Conservation (phyloP, 1,140 invertebrate species). For the Hylaeus volcanicus region DNA sequence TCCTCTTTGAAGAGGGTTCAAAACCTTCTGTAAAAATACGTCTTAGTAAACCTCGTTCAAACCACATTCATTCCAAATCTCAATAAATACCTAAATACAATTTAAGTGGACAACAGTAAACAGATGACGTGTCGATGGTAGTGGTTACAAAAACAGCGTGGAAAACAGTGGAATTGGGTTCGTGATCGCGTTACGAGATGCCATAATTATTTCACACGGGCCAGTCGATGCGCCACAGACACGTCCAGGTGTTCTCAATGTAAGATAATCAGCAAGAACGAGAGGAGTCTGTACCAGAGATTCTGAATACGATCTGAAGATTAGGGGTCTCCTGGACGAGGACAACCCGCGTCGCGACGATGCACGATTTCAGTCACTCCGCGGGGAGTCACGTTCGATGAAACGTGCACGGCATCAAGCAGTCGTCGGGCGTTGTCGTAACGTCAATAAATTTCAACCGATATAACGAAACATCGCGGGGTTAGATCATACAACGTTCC, state of each 20-base stretch:
- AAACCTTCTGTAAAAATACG: too few species aligned
- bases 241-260: constrained; percentile 7
- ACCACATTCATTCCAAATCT: too few species aligned
- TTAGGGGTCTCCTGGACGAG: constrained; percentile 36
- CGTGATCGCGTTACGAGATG: not conserved
- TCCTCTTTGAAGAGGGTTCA: too few species aligned
- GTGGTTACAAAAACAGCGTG: too few species aligned
- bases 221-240: too few species aligned
- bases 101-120: too few species aligned
- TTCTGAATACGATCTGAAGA: constrained; percentile 3
- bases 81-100: too few species aligned
- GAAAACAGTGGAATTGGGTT: not conserved
- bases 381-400: constrained; percentile 60
- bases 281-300: not conserved
- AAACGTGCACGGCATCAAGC: constrained; percentile 60
- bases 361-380: constrained; percentile 54
- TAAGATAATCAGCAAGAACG: constrained; percentile 28
- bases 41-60: too few species aligned
- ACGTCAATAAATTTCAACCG: constrained; percentile 59
- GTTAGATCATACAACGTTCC: constrained; percentile 21
- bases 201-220: not conserved
- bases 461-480: constrained; percentile 47
- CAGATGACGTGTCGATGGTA: too few species aligned
- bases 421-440: constrained; percentile 40
- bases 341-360: constrained; percentile 38